These are phyloP conservation scores for Sorex maritimensis DNA, from an alignment of 2,797 vertebrate species.

Conservation along the genomic window DNA sequence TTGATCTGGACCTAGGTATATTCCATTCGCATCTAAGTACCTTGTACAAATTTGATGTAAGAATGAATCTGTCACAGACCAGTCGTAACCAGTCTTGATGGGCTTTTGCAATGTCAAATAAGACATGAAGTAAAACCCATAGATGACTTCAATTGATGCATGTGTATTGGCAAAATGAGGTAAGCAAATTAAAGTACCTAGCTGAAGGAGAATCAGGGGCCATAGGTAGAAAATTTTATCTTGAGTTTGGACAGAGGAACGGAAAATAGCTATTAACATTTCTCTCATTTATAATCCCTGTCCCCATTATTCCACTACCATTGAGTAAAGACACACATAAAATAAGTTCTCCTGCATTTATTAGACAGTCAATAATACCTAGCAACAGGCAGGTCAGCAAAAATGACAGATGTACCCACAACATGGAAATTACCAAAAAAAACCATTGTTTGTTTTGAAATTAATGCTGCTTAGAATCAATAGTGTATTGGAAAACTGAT, in stretches of 20 bases:
- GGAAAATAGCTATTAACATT: conserved; percentile 26
- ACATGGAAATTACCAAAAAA: conserved; percentile 90
- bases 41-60: conserved; percentile 15
- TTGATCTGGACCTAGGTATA: background rate
- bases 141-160: background rate
- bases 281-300: conserved; percentile 57
- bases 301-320: background rate
- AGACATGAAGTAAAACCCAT: conserved; percentile 52
- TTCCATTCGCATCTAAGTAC: background rate
- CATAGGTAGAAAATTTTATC: background rate
- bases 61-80: conserved; percentile 15
- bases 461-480: conserved; percentile 90
- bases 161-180: background rate
- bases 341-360: conserved; percentile 83
- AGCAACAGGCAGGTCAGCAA: conserved; percentile 89
- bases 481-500: conserved; percentile 91
- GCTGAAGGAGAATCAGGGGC: background rate
- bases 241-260: background rate
- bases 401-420: conserved; percentile 87
- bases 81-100: background rate
- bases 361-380: conserved; percentile 89
- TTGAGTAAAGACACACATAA: conserved; percentile 63
- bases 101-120: conserved; percentile 16
- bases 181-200: background rate
- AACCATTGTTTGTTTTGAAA: conserved; percentile 91